Evolutionary conservation across 1,140 invertebrate species (phyloP).

Genomic region (Drosophila asahinai): DNA sequence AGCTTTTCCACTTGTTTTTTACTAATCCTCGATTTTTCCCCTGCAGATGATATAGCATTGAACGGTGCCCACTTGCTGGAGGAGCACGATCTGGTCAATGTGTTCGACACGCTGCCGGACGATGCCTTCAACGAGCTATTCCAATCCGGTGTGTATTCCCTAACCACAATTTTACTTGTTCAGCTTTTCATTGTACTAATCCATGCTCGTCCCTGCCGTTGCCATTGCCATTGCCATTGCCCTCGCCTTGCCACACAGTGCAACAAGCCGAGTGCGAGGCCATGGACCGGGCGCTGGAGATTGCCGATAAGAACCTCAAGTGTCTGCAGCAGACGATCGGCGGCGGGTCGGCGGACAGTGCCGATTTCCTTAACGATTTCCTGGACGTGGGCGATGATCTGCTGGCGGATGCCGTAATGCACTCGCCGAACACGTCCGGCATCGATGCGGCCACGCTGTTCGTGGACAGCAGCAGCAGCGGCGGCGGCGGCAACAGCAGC

Average conservation of each 20-base stretch:
- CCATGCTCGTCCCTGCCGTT: neutral
- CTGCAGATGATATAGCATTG: constrained; percentile 85
- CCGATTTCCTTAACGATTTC: constrained; percentile 76
- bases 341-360: constrained; percentile 86
- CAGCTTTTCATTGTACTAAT: constrained; percentile 72
- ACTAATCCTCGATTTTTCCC: constrained; percentile 2
- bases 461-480: constrained; percentile 70
- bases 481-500: constrained; percentile 62
- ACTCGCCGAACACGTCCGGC: constrained; percentile 73
- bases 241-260: constrained; percentile 80
- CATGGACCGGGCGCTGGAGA: constrained; percentile 92
- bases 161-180: constrained; percentile 67
- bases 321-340: constrained; percentile 90
- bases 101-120: constrained; percentile 94
- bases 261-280: constrained; percentile 93
- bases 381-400: constrained; percentile 77
- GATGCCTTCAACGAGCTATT: constrained; percentile 97
- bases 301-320: constrained; percentile 92
- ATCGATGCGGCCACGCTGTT: constrained; percentile 78
- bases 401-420: constrained; percentile 73
- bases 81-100: constrained; percentile 95
- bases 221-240: constrained; percentile 11
- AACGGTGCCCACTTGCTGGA: constrained; percentile 88
- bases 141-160: constrained; percentile 85
- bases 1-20: neutral